phyloP scores from a whole-genome alignment of 2,113 vertebrate species.

The Neopipo cinnamomea region DNA sequence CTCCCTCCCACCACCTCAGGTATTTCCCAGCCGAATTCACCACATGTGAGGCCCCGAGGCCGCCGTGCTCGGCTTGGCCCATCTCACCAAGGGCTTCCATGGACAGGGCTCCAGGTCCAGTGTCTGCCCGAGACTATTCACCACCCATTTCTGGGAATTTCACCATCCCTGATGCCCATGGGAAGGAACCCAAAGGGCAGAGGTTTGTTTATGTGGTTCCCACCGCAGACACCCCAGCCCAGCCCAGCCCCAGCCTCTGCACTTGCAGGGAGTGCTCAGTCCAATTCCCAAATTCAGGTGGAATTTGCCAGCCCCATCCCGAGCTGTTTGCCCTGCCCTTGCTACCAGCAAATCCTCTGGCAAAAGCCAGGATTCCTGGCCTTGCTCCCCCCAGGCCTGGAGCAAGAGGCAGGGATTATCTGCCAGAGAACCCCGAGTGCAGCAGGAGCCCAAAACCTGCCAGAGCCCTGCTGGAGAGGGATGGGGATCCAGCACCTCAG shows the following conservation, averaged over 20 bases:
- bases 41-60: background rate
- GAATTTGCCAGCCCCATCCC: background rate
- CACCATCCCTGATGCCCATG: background rate
- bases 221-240: background rate
- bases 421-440: background rate
- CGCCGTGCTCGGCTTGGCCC: accelerated
- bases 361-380: background rate
- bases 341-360: background rate
- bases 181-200: background rate
- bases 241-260: background rate
- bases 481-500: background rate
- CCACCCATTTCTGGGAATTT: background rate
- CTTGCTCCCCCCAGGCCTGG: background rate
- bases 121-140: background rate
- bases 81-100: accelerated
- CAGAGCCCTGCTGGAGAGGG: background rate
- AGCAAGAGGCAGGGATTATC: background rate
- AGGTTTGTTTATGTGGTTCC: background rate
- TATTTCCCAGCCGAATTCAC: background rate
- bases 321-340: background rate
- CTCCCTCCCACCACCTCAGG: background rate
- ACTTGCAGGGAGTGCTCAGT: accelerated
- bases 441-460: background rate
- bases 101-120: background rate
- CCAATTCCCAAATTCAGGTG: background rate